These are phyloP conservation scores for Cantharis rufa DNA, from an alignment of 2,888 invertebrate genomes.

Conservation along the genomic window DNA sequence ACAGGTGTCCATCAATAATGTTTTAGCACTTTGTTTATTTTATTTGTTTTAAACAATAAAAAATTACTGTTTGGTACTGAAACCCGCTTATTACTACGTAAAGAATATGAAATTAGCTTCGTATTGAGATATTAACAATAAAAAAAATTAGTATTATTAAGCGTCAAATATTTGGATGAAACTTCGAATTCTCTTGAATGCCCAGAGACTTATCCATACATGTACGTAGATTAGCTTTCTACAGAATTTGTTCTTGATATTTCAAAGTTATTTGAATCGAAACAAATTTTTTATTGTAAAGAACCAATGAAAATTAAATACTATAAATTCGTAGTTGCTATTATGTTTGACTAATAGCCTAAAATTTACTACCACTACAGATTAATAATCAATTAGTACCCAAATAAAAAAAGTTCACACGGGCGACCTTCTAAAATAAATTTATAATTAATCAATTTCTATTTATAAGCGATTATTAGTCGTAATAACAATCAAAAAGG, in stretches of 20 bases:
- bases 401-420: slow-evolving; percentile 5
- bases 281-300: not conserved
- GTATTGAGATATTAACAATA: too few species aligned
- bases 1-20: too few species aligned
- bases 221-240: not conserved
- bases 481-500: slow-evolving; percentile 11
- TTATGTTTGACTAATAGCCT: not conserved
- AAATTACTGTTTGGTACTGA: too few species aligned
- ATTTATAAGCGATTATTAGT: slow-evolving; percentile 27
- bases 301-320: not conserved
- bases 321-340: not conserved
- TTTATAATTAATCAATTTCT: slow-evolving; percentile 23
- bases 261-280: not conserved
- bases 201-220: too few species aligned
- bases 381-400: not conserved
- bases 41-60: too few species aligned
- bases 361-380: not conserved
- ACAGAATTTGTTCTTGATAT: not conserved
- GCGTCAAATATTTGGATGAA: too few species aligned
- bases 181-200: too few species aligned
- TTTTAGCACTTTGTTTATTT: too few species aligned
- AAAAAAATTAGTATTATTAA: too few species aligned
- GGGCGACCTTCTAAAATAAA: slow-evolving; percentile 15
- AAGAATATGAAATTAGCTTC: too few species aligned
- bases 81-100: too few species aligned